A percentile compares a stretch with the other conserved stretches of the same genome.
These are phyloP conservation scores for Syndactyla subalaris DNA, from an alignment of 2,797 vertebrate genomes.

Conservation along the genomic window DNA sequence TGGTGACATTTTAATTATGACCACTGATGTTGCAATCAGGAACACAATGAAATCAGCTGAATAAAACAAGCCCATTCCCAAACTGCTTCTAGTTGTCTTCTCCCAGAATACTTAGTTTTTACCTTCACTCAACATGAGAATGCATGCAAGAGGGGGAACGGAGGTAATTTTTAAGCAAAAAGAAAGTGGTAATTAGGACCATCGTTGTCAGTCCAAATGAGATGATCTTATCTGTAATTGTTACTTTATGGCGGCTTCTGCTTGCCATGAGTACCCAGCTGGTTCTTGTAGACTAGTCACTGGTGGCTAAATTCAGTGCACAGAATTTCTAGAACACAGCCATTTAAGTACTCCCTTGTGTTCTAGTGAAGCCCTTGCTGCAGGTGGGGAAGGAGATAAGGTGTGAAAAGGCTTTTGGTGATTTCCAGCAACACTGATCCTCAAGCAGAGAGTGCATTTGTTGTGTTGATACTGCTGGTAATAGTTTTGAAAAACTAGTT, in stretches of 20 bases:
- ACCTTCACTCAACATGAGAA: neutral
- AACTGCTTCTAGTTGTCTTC: neutral
- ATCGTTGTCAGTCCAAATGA: neutral
- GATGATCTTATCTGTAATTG: neutral
- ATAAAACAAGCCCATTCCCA: neutral
- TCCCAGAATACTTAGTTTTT: neutral
- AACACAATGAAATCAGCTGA: neutral
- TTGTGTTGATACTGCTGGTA: neutral
- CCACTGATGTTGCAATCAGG: neutral
- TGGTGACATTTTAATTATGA: conserved; percentile 11
- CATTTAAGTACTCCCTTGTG: neutral
- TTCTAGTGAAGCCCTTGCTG: neutral
- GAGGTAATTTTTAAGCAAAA: neutral
- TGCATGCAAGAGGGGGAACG: neutral
- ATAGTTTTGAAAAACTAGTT: neutral
- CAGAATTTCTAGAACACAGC: neutral
- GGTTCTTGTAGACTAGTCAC: neutral
- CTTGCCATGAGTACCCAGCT: neutral
- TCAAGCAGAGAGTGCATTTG: neutral
- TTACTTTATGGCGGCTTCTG: neutral
- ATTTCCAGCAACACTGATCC: neutral
- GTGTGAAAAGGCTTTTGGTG: neutral
- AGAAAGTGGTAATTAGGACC: neutral
- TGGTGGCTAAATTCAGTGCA: neutral
- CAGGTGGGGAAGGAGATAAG: neutral